phyloP scores from a whole-genome alignment of 2,888 invertebrate species.

The Amblyjoppa proteus region DNA sequence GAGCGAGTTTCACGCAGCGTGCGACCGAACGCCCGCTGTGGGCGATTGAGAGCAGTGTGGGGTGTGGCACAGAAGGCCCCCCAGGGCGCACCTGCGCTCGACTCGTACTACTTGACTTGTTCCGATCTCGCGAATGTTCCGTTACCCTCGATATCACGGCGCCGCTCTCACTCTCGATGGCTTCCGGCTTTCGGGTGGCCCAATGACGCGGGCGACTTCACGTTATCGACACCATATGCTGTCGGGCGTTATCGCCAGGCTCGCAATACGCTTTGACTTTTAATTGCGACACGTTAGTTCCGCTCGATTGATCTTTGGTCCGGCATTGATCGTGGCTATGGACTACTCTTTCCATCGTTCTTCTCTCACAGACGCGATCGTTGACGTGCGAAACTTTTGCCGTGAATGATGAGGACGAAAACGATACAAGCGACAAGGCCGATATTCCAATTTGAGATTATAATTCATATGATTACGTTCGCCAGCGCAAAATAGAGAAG shows the following conservation, averaged over 20 bases:
- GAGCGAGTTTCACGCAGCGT: constrained; percentile 1
- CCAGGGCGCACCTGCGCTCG: constrained; percentile 50
- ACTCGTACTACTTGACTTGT: constrained; percentile 32
- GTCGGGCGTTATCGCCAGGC: constrained; percentile 41
- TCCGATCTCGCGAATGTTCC: constrained; percentile 13
- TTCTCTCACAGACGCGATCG: not conserved
- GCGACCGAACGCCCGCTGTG: not conserved
- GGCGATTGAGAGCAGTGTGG: constrained; percentile 36
- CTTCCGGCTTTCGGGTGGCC: constrained; percentile 49
- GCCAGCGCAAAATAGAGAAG: not conserved
- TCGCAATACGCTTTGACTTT: constrained; percentile 40
- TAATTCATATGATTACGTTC: constrained; percentile 10
- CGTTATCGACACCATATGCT: constrained; percentile 60
- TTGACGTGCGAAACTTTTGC: not conserved
- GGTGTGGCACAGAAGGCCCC: constrained; percentile 34
- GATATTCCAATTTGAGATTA: constrained; percentile 15
- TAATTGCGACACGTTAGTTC: constrained; percentile 42
- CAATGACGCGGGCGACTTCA: constrained; percentile 45
- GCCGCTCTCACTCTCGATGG: constrained; percentile 44
- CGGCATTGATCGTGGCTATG: not conserved
- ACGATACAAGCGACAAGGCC: not conserved
- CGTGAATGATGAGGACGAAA: not conserved
- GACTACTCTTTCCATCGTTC: not conserved
- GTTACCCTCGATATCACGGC: constrained; percentile 10
- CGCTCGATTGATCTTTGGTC: constrained; percentile 13